These are phyloP conservation scores for Plumapathes pennacea DNA, from an alignment of 92 coral and sea anemone genomes.

Conservation along the genomic window DNA sequence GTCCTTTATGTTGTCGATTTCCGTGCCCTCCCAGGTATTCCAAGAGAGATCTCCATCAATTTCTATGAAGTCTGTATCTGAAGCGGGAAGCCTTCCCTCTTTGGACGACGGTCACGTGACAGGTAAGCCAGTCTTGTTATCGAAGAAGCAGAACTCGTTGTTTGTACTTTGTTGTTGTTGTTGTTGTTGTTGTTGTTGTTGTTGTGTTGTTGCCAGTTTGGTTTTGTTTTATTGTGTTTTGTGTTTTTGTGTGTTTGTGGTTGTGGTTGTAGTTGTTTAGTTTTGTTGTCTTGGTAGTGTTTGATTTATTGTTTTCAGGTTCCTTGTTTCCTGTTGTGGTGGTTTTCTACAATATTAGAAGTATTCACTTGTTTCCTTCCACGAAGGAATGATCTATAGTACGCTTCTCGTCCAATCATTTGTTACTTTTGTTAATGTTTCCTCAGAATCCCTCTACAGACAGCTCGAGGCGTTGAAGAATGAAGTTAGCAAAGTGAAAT, in stretches of 20 bases:
- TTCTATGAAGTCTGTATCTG: no score
- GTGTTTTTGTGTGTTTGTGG: background rate
- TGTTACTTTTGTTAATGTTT: background rate
- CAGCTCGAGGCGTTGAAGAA: slow-evolving; percentile 68
- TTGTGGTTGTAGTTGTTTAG: background rate
- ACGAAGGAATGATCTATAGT: no score
- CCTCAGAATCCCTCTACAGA: slow-evolving; percentile 44
- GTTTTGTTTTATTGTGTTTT: background rate
- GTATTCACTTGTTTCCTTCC: no score
- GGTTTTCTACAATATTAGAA: no score
- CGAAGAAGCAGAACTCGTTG: no score
- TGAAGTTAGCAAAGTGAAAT: slow-evolving; percentile 61
- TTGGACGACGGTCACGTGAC: no score
- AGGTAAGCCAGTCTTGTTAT: no score
- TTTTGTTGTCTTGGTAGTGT: background rate
- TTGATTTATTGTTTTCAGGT: slow-evolving; percentile 3
- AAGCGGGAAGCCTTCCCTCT: no score
- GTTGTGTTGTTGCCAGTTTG: no score
- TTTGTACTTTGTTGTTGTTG: background rate
- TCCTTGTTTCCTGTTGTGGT: no score
- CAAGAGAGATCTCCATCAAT: slow-evolving; percentile 35
- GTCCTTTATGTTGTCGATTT: background rate
- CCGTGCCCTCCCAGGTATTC: slow-evolving; percentile 18
- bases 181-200: background rate
- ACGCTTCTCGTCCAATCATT: no score